A percentile compares a stretch with the other conserved stretches of the same genome.
Evolutionary conservation across 2,888 invertebrate genomes (phyloP).

Genomic region (Strigamia maritima): DNA sequence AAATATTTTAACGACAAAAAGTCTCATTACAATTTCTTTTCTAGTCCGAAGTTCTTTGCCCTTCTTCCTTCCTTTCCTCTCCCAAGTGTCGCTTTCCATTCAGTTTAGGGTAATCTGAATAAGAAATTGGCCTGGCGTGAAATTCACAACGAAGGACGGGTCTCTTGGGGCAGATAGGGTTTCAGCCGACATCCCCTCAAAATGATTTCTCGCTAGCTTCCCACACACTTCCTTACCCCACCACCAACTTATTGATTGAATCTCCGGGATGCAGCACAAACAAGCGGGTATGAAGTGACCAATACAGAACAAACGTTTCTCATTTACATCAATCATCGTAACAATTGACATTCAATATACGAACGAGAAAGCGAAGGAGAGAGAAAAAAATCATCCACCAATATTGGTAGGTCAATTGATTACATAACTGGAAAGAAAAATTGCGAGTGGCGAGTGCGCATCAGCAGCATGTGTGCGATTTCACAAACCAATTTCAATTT

Average conservation of each 20-base stretch:
- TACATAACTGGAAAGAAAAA: too few species aligned
- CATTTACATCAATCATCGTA: too few species aligned
- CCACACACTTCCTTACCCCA: neutral
- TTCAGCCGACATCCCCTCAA: neutral
- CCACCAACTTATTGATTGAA: neutral
- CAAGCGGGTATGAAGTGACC: neutral
- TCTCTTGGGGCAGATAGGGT: neutral
- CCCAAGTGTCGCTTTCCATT: neutral
- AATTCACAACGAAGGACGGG: neutral
- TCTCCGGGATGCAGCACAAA: neutral
- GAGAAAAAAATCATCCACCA: too few species aligned
- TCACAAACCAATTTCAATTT: too few species aligned
- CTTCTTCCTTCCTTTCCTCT: neutral
- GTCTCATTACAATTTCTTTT: neutral
- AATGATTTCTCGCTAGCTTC: neutral
- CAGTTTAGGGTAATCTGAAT: slow-evolving; percentile 4
- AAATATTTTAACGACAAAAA: neutral
- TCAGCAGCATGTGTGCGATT: too few species aligned
- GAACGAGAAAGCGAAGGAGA: too few species aligned
- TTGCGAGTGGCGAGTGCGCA: too few species aligned
- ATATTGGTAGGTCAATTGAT: too few species aligned
- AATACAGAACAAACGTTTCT: neutral
- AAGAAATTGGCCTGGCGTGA: slow-evolving; percentile 4
- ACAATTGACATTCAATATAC: too few species aligned
- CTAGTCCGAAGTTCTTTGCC: neutral